These are phyloP conservation scores for Helobdella robusta DNA, from an alignment of 2,888 invertebrate species.

Conservation along the genomic window DNA sequence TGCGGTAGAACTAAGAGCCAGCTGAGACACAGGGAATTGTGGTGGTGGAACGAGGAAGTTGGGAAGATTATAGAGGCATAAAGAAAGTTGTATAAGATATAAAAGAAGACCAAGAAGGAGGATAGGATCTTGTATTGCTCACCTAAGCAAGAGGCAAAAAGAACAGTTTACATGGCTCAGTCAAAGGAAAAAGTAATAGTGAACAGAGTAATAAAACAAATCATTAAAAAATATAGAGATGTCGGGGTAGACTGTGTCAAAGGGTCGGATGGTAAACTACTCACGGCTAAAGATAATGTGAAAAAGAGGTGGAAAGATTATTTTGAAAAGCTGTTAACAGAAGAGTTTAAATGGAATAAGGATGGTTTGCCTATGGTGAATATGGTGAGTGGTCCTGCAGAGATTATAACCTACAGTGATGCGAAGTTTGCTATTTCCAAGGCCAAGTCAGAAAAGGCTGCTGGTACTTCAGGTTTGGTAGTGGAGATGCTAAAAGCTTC, in stretches of 20 bases:
- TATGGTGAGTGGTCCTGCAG: too few species aligned
- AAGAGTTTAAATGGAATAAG: background rate
- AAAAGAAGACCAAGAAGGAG: background rate
- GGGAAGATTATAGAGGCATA: background rate
- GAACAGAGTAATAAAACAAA: background rate
- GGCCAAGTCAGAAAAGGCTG: background rate
- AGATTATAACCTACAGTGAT: background rate
- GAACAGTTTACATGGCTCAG: background rate
- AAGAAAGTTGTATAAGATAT: background rate
- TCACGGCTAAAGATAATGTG: background rate
- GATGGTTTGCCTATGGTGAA: too few species aligned
- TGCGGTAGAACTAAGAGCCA: background rate
- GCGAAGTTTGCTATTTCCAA: background rate
- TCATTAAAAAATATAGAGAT: background rate
- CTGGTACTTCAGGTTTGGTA: background rate
- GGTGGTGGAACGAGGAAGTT: constrained; percentile 4
- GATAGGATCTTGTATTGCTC: background rate
- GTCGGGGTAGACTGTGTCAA: background rate
- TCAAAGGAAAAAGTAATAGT: background rate
- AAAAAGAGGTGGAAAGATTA: background rate
- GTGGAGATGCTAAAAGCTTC: background rate
- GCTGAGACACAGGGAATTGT: background rate
- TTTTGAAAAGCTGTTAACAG: background rate
- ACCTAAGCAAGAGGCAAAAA: background rate
- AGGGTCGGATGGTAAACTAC: background rate